Conservation (phyloP, 2,113 vertebrate genomes). For the Spheniscus mendiculus region DNA sequence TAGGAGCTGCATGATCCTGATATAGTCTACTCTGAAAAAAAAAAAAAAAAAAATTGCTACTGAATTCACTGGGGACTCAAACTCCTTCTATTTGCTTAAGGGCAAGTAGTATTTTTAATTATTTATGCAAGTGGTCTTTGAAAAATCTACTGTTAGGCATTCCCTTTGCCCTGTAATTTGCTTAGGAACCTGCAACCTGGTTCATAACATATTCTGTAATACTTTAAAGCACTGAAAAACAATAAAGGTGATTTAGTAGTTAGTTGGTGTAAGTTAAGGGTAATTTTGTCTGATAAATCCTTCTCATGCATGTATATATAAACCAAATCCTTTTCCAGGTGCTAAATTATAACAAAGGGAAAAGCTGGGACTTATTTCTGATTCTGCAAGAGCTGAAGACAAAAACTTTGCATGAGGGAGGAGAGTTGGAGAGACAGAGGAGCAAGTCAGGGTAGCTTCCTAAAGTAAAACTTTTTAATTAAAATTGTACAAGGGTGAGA, state of each 20-base stretch:
- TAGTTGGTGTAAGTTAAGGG: background rate
- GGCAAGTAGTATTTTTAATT: background rate
- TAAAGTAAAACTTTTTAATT: background rate
- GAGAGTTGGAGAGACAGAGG: background rate
- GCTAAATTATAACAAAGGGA: background rate
- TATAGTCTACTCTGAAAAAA: background rate
- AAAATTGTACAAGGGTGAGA: background rate
- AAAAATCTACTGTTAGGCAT: background rate
- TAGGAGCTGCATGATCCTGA: background rate
- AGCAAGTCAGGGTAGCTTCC: background rate
- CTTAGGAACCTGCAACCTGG: background rate
- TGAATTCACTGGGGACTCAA: background rate
- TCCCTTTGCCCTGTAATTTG: background rate
- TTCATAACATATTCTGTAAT: background rate
- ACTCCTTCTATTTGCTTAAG: background rate
- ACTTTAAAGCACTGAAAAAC: background rate
- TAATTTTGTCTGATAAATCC: background rate
- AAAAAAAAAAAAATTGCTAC: background rate
- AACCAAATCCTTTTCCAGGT: slow-evolving; percentile 11
- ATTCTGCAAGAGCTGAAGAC: background rate
- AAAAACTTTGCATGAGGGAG: background rate
- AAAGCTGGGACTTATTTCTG: slow-evolving; percentile 15
- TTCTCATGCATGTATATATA: background rate
- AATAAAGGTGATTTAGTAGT: background rate
- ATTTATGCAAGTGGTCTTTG: background rate